Base-by-base conservation (phyloP, 2,113 vertebrate species). In the Motacilla alba region DNA sequence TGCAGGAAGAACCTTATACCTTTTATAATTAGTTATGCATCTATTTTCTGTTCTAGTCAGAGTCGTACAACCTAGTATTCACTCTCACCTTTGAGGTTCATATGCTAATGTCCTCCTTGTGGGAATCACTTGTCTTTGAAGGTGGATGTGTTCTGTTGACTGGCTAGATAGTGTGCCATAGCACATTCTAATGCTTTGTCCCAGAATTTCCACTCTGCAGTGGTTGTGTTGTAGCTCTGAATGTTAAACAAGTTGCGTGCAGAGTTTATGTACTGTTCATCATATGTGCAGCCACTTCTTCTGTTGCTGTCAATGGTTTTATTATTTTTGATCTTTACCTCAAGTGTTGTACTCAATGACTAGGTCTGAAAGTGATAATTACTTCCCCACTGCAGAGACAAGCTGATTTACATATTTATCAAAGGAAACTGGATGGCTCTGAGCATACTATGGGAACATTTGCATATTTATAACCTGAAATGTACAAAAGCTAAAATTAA, bases 281-380 rank as follows among this genome's bases (percentile, higher is more conserved):
- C 88, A n/a, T 96, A 90, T 93, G 94, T 90, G 76, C 93, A 88
- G 31, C 82, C 63, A 72, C 88, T 92, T 90, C 79, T 86, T 90
- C 11, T 80, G 28, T 90, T 90, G 41, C 72, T 95, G 84, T 96
- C 83, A 95, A 87, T 95, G 78, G n/a, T 69, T 96, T 94, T 88
- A 94, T 85, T 97, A 89, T 95, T 96, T 94, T 91, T 68, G 68
- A 81, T 94, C 81, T 86, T 87, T 94, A 94, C 88, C 62, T 90
- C 93, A 89, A 96, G 74, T 92, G 82, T 87, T 96, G 72, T 73
- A 56, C 47, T 95, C 73, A 87, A 5, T 93, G 93, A 87, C 76
- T 95, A 68, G 93, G 80, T 93, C 91, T 95, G 93, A 93, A 95
- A 96, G 85, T 91, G 85, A 95, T 97, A 96, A 97, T 96, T 96